Evolutionary conservation across 2,113 vertebrate genomes (phyloP).

Genomic region (Sus scrofa): DNA sequence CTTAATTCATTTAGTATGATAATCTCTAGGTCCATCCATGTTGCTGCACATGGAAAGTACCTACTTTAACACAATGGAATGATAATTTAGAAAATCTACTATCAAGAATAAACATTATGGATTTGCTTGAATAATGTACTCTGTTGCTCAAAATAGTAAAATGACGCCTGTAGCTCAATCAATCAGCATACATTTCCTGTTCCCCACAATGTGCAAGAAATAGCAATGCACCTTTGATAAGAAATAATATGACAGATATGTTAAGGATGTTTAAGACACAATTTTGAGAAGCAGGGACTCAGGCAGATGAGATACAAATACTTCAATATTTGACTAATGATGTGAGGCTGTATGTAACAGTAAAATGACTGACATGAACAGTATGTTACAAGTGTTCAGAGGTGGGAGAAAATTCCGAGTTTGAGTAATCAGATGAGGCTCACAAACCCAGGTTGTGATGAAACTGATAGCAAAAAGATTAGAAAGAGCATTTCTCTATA

Average conservation of each 20-base stretch:
- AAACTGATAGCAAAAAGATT: constrained; percentile 14
- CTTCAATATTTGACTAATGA: constrained; percentile 40
- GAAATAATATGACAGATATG: constrained; percentile 28
- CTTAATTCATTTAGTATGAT: neutral
- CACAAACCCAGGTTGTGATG: neutral
- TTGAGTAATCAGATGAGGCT: constrained; percentile 22
- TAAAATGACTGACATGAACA: constrained; percentile 19
- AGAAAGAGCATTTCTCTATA: constrained; percentile 16
- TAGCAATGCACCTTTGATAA: neutral
- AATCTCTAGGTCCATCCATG: neutral
- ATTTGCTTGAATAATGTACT: constrained; percentile 5
- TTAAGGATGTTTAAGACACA: constrained; percentile 23
- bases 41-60: neutral
- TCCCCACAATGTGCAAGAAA: neutral
- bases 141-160: constrained; percentile 39
- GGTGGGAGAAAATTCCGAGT: neutral
- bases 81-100: constrained; percentile 21
- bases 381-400: constrained; percentile 3
- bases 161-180: neutral
- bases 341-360: neutral
- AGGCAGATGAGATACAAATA: constrained; percentile 33
- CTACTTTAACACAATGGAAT: neutral
- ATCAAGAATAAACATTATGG: neutral
- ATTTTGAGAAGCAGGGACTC: constrained; percentile 8
- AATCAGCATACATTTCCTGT: neutral